Evolutionary conservation across 1,140 invertebrate species (phyloP).

Genomic region (Eriosoma lanigerum): DNA sequence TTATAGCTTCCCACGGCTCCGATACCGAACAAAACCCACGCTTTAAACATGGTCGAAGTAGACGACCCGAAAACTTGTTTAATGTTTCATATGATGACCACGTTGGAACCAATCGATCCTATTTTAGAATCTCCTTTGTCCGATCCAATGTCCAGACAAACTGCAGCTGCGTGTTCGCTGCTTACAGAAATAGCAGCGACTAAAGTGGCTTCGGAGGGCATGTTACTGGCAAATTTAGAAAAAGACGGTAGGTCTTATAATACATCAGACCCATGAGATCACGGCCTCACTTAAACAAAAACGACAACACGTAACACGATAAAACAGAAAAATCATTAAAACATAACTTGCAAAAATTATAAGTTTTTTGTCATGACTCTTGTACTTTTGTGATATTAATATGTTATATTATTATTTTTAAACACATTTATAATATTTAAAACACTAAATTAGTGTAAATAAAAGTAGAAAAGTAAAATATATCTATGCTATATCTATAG

Average conservation of each 20-base stretch:
- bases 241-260: constrained; percentile 66
- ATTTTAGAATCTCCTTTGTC: constrained; percentile 78
- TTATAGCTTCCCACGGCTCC: constrained; percentile 56
- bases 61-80: constrained; percentile 85
- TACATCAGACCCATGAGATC: no score
- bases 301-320: no score
- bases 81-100: constrained; percentile 84
- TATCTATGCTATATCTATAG: no score
- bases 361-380: no score
- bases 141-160: constrained; percentile 74
- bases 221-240: constrained; percentile 85
- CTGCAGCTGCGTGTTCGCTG: constrained; percentile 74
- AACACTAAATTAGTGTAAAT: no score
- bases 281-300: no score
- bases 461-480: no score
- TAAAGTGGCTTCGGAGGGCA: constrained; percentile 73
- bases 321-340: no score
- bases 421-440: no score
- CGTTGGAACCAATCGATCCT: constrained; percentile 78
- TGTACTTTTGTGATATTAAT: no score
- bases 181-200: constrained; percentile 72
- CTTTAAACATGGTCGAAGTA: constrained; percentile 69
- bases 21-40: constrained; percentile 43
- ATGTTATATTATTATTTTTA: no score
- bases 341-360: no score